Evolutionary conservation across 2,797 vertebrate genomes (phyloP).

Genomic region (Catostomus latipinnis): DNA sequence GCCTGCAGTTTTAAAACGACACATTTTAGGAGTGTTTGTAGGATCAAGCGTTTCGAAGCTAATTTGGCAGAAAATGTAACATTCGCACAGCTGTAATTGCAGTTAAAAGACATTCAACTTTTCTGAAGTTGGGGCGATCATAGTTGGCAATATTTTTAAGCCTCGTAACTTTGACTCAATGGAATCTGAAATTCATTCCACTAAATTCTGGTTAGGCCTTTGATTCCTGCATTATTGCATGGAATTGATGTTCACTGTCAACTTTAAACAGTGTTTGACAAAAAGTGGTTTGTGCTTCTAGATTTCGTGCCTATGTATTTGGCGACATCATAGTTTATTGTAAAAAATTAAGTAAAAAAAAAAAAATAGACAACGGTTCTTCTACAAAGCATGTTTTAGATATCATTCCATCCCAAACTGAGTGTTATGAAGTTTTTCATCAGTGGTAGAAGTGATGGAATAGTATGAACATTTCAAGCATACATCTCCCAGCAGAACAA

Average conservation of each 20-base stretch:
- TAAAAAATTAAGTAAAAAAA: neutral
- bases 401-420: no score
- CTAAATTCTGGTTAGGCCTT: constrained; percentile 29
- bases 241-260: constrained; percentile 27
- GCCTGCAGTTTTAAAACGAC: constrained; percentile 84
- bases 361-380: neutral
- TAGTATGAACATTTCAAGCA: no score
- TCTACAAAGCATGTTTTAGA: no score
- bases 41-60: constrained; percentile 81
- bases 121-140: constrained; percentile 51
- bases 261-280: constrained; percentile 18
- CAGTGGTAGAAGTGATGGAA: no score
- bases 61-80: constrained; percentile 85
- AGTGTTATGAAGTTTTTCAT: no score
- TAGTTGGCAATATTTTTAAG: constrained; percentile 50
- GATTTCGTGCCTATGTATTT: neutral
- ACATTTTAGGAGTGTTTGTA: constrained; percentile 77
- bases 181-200: constrained; percentile 15
- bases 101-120: constrained; percentile 76
- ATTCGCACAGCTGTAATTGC: constrained; percentile 77
- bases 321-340: neutral
- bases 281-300: constrained; percentile 5
- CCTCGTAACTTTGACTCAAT: constrained; percentile 54
- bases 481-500: no score
- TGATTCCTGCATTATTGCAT: constrained; percentile 32